Conservation (phyloP, 2,113 vertebrate species). For the Alligator sinensis region DNA sequence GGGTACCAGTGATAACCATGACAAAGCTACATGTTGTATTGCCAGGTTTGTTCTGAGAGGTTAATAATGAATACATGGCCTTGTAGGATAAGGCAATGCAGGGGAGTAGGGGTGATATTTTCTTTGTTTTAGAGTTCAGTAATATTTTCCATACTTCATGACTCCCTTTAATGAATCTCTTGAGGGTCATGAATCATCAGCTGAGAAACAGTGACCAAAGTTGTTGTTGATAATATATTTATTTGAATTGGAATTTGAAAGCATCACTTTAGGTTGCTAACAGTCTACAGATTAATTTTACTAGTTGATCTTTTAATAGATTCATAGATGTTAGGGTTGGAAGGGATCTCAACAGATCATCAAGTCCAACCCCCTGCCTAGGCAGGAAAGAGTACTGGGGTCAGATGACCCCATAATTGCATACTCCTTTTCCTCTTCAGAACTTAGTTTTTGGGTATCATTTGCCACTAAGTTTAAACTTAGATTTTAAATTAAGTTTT, state of each 20-base stretch:
- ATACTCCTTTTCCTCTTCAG: not conserved
- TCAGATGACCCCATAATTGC: not conserved
- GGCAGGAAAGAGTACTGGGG: too few species aligned
- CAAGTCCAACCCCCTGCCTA: too few species aligned
- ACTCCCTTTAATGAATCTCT: not conserved
- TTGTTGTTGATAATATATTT: not conserved
- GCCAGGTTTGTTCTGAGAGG: not conserved
- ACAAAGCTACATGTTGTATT: not conserved
- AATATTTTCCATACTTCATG: not conserved
- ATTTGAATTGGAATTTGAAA: not conserved
- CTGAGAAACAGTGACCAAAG: not conserved
- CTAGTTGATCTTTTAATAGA: not conserved
- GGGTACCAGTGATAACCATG: not conserved
- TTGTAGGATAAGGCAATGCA: not conserved
- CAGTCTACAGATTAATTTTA: not conserved
- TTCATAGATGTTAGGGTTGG: not conserved
- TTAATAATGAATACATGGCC: not conserved
- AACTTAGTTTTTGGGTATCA: not conserved
- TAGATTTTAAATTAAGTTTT: not conserved
- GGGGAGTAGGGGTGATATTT: not conserved
- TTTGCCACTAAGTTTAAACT: not conserved
- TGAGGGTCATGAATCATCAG: not conserved
- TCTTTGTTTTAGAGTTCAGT: not conserved
- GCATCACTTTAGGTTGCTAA: not conserved
- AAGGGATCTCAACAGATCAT: too few species aligned